A percentile compares a stretch with the other conserved stretches of the same genome.
Evolutionary conservation across 2,113 vertebrate genomes (phyloP).

Genomic region (Zootoca vivipara): DNA sequence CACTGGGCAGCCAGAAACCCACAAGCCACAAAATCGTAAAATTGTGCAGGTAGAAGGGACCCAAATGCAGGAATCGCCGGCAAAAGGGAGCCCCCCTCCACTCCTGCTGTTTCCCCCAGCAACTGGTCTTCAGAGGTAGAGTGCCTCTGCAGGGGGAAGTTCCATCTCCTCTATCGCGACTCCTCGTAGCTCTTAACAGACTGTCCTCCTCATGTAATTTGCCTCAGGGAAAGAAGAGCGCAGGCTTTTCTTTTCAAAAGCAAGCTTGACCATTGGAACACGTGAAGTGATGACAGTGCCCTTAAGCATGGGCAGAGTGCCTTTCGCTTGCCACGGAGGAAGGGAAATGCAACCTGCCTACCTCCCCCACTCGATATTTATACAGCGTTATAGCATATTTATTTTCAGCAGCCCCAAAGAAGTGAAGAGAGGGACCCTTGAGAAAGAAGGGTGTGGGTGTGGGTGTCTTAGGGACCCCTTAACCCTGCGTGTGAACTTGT

Average conservation of each 20-base stretch:
- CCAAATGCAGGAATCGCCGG: too few species aligned
- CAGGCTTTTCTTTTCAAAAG: background rate
- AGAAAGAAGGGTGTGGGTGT: background rate
- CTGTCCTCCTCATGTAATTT: background rate
- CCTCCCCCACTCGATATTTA: background rate
- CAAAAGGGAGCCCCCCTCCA: background rate
- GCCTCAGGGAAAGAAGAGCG: background rate
- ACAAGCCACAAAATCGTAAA: too few species aligned
- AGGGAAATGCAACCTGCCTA: background rate
- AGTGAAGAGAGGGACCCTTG: background rate
- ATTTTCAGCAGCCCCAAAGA: too few species aligned
- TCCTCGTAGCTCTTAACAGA: background rate
- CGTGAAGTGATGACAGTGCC: background rate
- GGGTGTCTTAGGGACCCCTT: too few species aligned
- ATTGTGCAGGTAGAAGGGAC: too few species aligned
- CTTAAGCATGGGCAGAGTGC: background rate
- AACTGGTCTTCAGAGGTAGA: too few species aligned
- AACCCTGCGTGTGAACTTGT: background rate
- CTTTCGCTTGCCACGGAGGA: background rate
- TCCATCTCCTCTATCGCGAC: background rate
- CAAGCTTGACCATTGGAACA: background rate
- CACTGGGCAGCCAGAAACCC: too few species aligned
- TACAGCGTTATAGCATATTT: background rate
- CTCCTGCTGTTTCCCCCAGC: background rate
- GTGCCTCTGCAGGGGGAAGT: background rate